Percentiles rank a stretch among this genome's conserved stretches.
These are phyloP conservation scores for Eristalis pertinax DNA, from an alignment of 2,888 invertebrate genomes.

Conservation along the genomic window DNA sequence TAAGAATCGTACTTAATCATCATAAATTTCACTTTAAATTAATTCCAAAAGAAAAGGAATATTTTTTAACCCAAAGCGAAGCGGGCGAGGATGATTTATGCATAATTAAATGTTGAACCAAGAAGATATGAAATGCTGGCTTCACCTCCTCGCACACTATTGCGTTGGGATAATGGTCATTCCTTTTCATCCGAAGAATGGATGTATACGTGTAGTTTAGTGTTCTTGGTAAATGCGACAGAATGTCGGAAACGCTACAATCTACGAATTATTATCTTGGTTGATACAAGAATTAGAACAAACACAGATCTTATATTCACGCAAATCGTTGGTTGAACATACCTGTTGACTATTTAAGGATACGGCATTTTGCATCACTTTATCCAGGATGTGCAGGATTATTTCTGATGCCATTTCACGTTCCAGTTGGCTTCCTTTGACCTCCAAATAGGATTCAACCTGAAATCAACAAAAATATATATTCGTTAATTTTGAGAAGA, in stretches of 20 bases:
- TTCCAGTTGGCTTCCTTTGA: slow-evolving; percentile 81
- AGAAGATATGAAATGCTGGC: slow-evolving; percentile 31
- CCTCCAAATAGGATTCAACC: slow-evolving; percentile 81
- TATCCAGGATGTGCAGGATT: slow-evolving; percentile 85
- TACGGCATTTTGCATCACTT: slow-evolving; percentile 85
- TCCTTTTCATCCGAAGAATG: slow-evolving; percentile 14
- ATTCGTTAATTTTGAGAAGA: slow-evolving; percentile 10
- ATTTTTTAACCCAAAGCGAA: slow-evolving; percentile 23
- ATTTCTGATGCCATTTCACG: slow-evolving; percentile 83
- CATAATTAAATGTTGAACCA: slow-evolving; percentile 46
- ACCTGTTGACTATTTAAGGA: slow-evolving; percentile 89
- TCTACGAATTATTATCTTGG: slow-evolving; percentile 7
- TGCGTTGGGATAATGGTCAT: slow-evolving; percentile 15
- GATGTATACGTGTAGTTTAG: neutral
- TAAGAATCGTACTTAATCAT: slow-evolving; percentile 53
- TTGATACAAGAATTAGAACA: slow-evolving; percentile 5
- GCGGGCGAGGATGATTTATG: slow-evolving; percentile 41
- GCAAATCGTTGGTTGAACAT: slow-evolving; percentile 30
- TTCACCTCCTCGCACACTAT: neutral
- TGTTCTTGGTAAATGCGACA: slow-evolving; percentile 31
- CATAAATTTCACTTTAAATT: slow-evolving; percentile 63
- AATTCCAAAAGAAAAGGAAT: slow-evolving; percentile 48
- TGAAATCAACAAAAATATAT: slow-evolving; percentile 74
- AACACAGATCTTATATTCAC: neutral
- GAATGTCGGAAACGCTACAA: neutral